Percentiles rank a stretch among this genome's conserved stretches.
Evolutionary conservation across 2,888 invertebrate species (phyloP).

Genomic region (Drosophila algonquin): DNA sequence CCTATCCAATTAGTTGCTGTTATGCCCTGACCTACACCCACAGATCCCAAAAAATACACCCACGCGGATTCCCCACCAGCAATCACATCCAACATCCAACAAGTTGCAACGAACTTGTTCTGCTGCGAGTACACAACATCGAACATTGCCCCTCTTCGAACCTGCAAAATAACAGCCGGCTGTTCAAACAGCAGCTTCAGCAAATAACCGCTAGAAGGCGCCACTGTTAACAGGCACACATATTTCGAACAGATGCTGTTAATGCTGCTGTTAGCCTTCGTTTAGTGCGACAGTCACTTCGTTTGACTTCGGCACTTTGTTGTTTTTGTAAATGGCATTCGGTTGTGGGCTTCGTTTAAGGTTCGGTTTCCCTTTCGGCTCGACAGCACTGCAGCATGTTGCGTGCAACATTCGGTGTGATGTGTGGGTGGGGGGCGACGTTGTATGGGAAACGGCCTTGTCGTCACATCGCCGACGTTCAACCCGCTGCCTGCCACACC

Average conservation of each 20-base stretch:
- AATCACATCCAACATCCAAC: background rate
- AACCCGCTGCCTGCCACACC: background rate
- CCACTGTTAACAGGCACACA: background rate
- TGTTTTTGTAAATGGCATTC: background rate
- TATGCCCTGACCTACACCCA: constrained; percentile 18
- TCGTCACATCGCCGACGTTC: background rate
- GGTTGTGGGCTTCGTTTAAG: background rate
- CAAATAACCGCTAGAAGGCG: background rate
- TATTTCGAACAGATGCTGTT: no score
- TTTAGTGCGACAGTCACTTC: background rate
- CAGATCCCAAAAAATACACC: background rate
- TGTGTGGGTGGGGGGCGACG: background rate
- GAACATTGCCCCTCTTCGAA: no score
- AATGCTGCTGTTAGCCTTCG: background rate
- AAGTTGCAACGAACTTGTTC: no score
- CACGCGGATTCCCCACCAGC: background rate
- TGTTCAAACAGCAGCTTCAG: no score
- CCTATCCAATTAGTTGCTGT: background rate
- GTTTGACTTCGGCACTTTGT: background rate
- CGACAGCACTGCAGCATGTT: background rate
- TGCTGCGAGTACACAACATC: no score
- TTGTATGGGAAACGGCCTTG: background rate
- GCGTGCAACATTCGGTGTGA: background rate
- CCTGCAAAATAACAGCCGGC: background rate
- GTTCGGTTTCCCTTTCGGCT: background rate